Conservation (phyloP, 2,888 invertebrate genomes). For the Allacma fusca region DNA sequence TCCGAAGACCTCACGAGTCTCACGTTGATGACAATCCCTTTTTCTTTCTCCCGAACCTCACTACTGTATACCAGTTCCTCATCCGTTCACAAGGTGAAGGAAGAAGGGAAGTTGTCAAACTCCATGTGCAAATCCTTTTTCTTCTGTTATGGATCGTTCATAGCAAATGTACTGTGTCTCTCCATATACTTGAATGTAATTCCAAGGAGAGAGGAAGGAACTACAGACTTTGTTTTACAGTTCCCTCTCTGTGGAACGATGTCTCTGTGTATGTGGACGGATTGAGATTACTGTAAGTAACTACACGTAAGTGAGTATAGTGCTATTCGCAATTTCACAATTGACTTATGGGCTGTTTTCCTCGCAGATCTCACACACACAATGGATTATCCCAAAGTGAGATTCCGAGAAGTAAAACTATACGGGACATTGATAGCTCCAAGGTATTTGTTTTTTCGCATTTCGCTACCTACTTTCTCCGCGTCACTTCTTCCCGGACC, state of each 20-base stretch:
- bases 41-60: too few relatives aligned
- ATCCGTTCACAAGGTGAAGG: not conserved
- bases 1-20: too few relatives aligned
- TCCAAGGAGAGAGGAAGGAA: too few relatives aligned
- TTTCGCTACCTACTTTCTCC: not conserved
- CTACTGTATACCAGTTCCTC: too few relatives aligned
- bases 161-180: too few relatives aligned
- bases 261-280: too few relatives aligned
- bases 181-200: too few relatives aligned
- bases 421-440: not conserved
- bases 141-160: not conserved
- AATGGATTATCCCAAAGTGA: not conserved
- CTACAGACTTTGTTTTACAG: too few relatives aligned
- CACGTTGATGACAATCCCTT: too few relatives aligned
- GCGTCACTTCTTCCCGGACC: not conserved
- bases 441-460: not conserved
- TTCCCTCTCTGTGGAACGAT: too few relatives aligned
- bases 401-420: not conserved
- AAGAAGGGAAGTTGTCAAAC: not conserved
- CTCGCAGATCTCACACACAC: not conserved
- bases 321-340: not conserved
- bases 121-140: not conserved
- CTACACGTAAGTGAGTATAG: too few relatives aligned
- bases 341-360: not conserved
- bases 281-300: too few relatives aligned